A percentile compares a stretch with the other conserved stretches of the same genome.
Conservation (phyloP, 2,888 invertebrate genomes). For the Acleris laterana region DNA sequence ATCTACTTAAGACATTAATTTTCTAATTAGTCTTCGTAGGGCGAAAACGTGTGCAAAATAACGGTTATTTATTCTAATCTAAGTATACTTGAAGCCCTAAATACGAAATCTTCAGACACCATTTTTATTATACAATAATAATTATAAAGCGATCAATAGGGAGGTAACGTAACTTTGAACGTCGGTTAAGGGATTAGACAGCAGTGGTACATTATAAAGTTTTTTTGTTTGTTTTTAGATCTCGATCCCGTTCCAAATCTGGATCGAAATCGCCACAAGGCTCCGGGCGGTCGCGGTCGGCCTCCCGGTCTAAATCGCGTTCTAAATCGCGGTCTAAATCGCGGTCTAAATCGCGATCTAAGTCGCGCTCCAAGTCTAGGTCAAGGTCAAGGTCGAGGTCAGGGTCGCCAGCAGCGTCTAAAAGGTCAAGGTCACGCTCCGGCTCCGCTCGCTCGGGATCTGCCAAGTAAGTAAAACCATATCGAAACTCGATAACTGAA, state of each 20-base stretch:
- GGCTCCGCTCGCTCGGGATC: slow-evolving; percentile 62
- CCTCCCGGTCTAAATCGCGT: slow-evolving; percentile 68
- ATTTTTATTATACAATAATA: no score
- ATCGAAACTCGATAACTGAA: no score
- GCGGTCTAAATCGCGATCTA: slow-evolving; percentile 49
- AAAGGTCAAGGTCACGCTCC: slow-evolving; percentile 62
- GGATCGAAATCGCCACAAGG: slow-evolving; percentile 61
- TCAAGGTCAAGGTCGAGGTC: slow-evolving; percentile 51
- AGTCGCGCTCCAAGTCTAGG: slow-evolving; percentile 54
- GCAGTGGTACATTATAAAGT: no score
- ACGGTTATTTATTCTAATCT: no score
- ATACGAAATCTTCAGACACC: no score
- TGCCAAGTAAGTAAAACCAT: slow-evolving; percentile 49
- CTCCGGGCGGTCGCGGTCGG: slow-evolving; percentile 47
- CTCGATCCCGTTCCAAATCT: slow-evolving; percentile 73
- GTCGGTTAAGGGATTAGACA: no score
- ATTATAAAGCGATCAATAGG: no score
- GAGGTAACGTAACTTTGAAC: no score
- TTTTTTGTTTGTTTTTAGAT: slow-evolving; percentile 46
- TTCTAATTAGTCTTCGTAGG: no score
- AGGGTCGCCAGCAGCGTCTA: slow-evolving; percentile 63
- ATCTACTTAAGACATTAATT: no score
- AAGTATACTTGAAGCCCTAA: no score
- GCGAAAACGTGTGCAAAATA: no score
- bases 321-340: slow-evolving; percentile 60